phyloP scores from a whole-genome alignment of 2,888 invertebrate species.

The Chelonus formosanus region DNA sequence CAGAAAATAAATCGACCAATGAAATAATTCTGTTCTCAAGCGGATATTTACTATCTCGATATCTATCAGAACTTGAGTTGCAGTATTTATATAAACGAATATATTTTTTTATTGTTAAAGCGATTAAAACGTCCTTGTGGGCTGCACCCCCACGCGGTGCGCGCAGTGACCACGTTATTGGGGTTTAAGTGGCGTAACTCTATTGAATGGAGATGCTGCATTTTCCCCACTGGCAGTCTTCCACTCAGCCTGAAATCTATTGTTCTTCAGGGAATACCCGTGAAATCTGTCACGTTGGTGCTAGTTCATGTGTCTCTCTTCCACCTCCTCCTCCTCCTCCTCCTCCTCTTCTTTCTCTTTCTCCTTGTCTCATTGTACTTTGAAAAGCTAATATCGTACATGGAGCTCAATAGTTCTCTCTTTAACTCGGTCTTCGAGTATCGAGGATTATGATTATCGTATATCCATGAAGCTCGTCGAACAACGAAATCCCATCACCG shows the following conservation, averaged over 20 bases:
- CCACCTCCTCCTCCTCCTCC: constrained; percentile 4
- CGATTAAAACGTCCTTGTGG: constrained; percentile 32
- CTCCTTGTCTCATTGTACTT: constrained; percentile 24
- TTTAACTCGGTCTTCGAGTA: neutral
- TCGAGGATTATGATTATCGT: constrained; percentile 26
- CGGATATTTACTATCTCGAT: too few relatives aligned
- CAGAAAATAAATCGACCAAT: too few relatives aligned
- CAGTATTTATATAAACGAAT: neutral
- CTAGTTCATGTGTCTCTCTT: constrained; percentile 32
- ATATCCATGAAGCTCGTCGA: constrained; percentile 6
- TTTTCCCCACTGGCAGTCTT: constrained; percentile 50
- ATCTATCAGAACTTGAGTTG: too few relatives aligned
- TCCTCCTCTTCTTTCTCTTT: constrained; percentile 5
- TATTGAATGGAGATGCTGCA: constrained; percentile 56
- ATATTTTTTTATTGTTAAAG: neutral
- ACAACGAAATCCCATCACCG: constrained; percentile 18
- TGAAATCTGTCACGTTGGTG: constrained; percentile 54
- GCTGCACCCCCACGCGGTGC: constrained; percentile 14
- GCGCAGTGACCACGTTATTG: constrained; percentile 56
- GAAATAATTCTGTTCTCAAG: too few relatives aligned
- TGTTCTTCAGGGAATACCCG: constrained; percentile 56
- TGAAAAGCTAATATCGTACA: constrained; percentile 33
- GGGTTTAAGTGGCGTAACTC: constrained; percentile 57
- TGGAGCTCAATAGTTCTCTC: constrained; percentile 21
- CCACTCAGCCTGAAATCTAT: constrained; percentile 54